Conservation (phyloP, 2,113 vertebrate genomes). For the Phrynosoma blainvillii region DNA sequence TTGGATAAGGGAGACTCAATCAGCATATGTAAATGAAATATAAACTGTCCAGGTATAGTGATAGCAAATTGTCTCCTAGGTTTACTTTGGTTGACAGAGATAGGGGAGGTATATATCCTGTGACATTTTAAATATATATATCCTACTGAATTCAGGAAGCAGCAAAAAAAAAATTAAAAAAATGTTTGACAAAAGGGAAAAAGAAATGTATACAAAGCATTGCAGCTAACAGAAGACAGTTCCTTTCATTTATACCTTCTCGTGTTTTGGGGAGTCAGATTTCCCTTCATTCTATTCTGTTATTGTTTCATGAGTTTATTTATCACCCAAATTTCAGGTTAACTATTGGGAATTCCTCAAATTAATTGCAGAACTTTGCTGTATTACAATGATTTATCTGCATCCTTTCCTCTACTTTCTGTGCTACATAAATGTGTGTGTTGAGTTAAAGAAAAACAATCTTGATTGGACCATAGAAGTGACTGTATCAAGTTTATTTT, state of each 20-base stretch:
- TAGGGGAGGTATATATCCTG: not conserved
- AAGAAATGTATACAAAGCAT: not conserved
- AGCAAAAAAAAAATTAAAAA: not conserved
- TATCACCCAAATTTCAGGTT: too few species aligned
- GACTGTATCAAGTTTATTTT: too few species aligned
- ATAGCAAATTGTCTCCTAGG: not conserved
- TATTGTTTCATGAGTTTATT: not conserved
- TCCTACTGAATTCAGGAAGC: constrained; percentile 21
- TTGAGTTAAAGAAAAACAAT: too few species aligned
- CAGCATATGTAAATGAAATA: not conserved
- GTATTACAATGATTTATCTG: too few species aligned
- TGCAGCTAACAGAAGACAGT: not conserved
- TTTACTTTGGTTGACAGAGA: not conserved
- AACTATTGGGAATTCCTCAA: too few species aligned
- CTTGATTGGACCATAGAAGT: too few species aligned
- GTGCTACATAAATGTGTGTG: too few species aligned
- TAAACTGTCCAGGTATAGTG: too few species aligned
- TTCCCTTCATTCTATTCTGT: not conserved
- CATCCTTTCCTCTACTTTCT: too few species aligned
- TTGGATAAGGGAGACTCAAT: too few species aligned
- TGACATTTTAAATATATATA: constrained; percentile 8
- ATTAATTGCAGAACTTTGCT: too few species aligned
- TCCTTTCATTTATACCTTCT: not conserved
- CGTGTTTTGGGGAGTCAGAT: too few species aligned
- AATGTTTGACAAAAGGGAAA: constrained; percentile 2